Evolutionary conservation across 2,888 invertebrate genomes (phyloP).

Genomic region (Monopis laevigella): DNA sequence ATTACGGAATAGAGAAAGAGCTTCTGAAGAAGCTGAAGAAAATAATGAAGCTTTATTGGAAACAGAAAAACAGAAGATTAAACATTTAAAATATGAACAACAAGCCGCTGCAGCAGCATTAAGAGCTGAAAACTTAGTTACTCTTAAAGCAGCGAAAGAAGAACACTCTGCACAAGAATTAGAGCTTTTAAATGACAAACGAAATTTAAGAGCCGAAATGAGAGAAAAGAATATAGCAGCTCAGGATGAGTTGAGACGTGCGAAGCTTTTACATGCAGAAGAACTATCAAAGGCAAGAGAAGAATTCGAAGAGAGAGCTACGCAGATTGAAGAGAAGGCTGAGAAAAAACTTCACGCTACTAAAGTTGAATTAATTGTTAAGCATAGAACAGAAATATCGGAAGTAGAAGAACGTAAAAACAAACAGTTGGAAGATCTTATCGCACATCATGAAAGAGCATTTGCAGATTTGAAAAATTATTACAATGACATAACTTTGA

Average conservation of each 20-base stretch:
- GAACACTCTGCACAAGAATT: constrained; percentile 81
- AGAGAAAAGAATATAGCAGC: constrained; percentile 76
- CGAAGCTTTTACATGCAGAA: constrained; percentile 79
- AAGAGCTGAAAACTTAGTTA: constrained; percentile 84
- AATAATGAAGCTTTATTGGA: constrained; percentile 88
- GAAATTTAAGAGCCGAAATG: constrained; percentile 70
- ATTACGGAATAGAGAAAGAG: constrained; percentile 74
- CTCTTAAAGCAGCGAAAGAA: constrained; percentile 85
- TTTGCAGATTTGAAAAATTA: constrained; percentile 93
- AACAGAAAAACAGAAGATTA: constrained; percentile 91
- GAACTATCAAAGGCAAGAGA: constrained; percentile 71
- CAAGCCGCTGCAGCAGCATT: constrained; percentile 85
- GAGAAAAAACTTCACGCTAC: constrained; percentile 79
- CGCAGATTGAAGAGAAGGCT: constrained; percentile 66
- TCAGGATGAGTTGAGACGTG: constrained; percentile 75
- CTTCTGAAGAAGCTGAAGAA: constrained; percentile 88
- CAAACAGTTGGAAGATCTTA: constrained; percentile 82
- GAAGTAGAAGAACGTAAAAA: constrained; percentile 94
- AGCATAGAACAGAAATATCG: constrained; percentile 83
- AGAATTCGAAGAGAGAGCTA: constrained; percentile 54
- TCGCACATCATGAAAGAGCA: constrained; percentile 83
- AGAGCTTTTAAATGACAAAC: constrained; percentile 79
- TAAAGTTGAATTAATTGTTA: constrained; percentile 75
- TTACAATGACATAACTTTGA: constrained; percentile 93
- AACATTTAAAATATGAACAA: constrained; percentile 92